Evolutionary conservation across 2,888 invertebrate species (phyloP), one percentile per base, ranked within the genome.

Genomic region (Rosalia funebris): DNA sequence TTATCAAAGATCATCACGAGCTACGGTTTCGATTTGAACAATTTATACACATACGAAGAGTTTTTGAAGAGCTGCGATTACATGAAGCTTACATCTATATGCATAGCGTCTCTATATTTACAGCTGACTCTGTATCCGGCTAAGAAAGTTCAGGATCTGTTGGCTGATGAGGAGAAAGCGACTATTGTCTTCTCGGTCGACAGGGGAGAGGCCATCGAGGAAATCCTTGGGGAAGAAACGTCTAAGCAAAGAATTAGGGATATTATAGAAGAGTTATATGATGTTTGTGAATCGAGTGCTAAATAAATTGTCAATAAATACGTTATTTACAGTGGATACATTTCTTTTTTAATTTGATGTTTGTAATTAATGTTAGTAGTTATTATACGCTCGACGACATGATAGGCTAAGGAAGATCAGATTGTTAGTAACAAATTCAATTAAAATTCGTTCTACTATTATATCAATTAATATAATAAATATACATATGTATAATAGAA

Each of bases 11-110:
- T 55, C 58, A 50, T 76, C 5, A 14, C 45, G 16, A 56, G 56
- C 15, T 70, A 69, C 54, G 52, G 65, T 36, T 54, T 63, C 42
- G 65, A 71, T 37, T 34, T 69, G 2, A 39, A 60, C 5, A 56
- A 59, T 9, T 62, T 74, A 15, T 68, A 69, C 20, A 62, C 73
- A 1, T 69, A 62, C 50, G 59, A 69, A 20, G 58, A 67, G 41
- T 75, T 74, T 50, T 14, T 64, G n/a, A 62, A 70, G 17, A 69
- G 66, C 48, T 54, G 70, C 12, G 53, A 69, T n/a, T 69, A 69
- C 48, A 71, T 68, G 54, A 68, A 66, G 56, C 58, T 65, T 2
- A 58, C 66, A 64, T 66, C 63, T 11, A 20, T 71, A 9, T 47
- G 63, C 20, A 45, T 19, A 2, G 39, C 56, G 0, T 34, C 41